Evolutionary conservation across 2,888 invertebrate genomes (phyloP).

Genomic region (Nowickia ferox): DNA sequence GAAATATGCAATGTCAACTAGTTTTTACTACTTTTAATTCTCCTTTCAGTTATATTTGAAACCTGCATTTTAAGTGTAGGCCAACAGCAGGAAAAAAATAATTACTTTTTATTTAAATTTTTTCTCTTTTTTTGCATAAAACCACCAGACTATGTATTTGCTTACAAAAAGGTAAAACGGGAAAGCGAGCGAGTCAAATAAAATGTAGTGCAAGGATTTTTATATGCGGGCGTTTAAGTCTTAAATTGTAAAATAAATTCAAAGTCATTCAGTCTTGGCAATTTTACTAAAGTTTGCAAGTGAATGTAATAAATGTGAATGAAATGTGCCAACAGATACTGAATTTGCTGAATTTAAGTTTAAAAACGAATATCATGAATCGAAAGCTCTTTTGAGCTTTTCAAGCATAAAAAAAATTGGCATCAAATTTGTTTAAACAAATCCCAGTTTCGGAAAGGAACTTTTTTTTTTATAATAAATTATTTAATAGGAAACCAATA

Average conservation of each 20-base stretch:
- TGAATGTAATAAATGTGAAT: background rate
- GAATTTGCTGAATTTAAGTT: too few species aligned
- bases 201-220: constrained; percentile 36
- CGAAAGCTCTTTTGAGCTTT: too few species aligned
- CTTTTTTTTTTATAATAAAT: too few species aligned
- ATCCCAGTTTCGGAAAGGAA: too few species aligned
- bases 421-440: too few species aligned
- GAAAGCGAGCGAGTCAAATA: constrained; percentile 5
- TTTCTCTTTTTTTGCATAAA: constrained; percentile 25
- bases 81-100: constrained; percentile 13
- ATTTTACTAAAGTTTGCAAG: constrained; percentile 23
- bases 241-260: constrained; percentile 47
- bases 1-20: constrained; percentile 56
- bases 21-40: constrained; percentile 31
- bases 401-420: too few species aligned
- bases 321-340: background rate
- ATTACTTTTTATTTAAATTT: background rate
- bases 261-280: constrained; percentile 60
- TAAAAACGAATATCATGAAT: too few species aligned
- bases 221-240: constrained; percentile 49
- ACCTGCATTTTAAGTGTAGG: constrained; percentile 56
- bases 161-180: constrained; percentile 51
- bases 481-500: too few species aligned
- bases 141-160: constrained; percentile 48
- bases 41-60: constrained; percentile 17